phyloP scores from a whole-genome alignment of 2,113 vertebrate species.

The Myrmecophaga tridactyla region DNA sequence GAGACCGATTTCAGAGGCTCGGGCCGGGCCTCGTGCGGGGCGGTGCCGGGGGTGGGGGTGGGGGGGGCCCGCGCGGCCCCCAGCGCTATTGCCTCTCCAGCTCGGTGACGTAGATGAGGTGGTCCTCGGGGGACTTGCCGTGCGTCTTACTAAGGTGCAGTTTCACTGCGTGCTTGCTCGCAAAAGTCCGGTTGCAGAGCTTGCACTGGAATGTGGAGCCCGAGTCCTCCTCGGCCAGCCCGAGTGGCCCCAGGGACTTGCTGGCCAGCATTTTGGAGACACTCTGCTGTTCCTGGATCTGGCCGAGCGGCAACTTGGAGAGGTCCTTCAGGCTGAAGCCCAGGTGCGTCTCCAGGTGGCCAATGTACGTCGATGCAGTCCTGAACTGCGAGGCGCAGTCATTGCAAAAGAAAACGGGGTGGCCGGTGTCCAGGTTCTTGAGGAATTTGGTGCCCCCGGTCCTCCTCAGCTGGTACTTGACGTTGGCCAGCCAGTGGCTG shows the following conservation, averaged over 20 bases:
- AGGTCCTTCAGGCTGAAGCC: slow-evolving; percentile 99
- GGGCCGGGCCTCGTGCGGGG: slow-evolving; percentile 96
- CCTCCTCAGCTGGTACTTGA: slow-evolving; percentile 99
- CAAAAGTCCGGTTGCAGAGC: slow-evolving; percentile 98
- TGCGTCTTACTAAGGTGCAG: slow-evolving; percentile 99
- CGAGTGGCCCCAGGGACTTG: slow-evolving; percentile 91
- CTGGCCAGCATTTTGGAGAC: slow-evolving; percentile 91
- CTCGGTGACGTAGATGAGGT: slow-evolving; percentile 97
- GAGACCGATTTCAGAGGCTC: slow-evolving; percentile 94
- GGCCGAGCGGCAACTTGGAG: slow-evolving; percentile 96
- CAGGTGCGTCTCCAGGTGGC: slow-evolving; percentile 97
- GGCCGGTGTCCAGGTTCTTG: slow-evolving; percentile 98
- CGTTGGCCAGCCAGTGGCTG: slow-evolving; percentile 99
- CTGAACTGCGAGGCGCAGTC: slow-evolving; percentile 99
- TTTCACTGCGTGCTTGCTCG: slow-evolving; percentile 99
- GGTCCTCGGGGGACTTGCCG: slow-evolving; percentile 99
- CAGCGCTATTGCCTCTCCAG: slow-evolving; percentile 91
- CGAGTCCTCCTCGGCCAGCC: slow-evolving; percentile 92
- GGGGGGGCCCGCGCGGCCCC: slow-evolving; percentile 90
- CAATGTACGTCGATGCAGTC: slow-evolving; percentile 97
- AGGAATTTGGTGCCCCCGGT: slow-evolving; percentile 99
- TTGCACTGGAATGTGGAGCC: slow-evolving; percentile 97
- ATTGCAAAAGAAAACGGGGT: slow-evolving; percentile 98
- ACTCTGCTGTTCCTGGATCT: slow-evolving; percentile 95
- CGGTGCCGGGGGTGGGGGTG: slow-evolving; percentile 92